Percentiles rank a stretch among this genome's conserved stretches.
Conservation (phyloP, 2,888 invertebrate genomes). For the Rhodophaea formosa region DNA sequence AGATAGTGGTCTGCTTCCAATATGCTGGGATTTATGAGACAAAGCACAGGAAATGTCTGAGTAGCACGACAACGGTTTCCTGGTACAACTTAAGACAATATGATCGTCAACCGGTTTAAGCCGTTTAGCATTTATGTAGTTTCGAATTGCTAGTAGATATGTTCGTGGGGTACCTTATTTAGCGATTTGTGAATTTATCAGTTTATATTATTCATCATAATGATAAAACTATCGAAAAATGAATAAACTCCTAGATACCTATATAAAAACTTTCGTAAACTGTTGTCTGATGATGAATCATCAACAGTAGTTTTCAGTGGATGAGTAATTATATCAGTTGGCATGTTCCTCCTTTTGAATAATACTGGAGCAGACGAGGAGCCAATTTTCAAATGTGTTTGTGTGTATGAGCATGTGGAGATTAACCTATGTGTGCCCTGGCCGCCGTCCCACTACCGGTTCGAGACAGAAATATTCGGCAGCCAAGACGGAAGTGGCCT, state of each 20-base stretch:
- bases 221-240: no score
- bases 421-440: conserved; percentile 66
- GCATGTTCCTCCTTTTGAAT: conserved; percentile 35
- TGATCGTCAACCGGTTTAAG: conserved; percentile 72
- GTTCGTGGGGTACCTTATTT: conserved; percentile 34
- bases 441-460: conserved; percentile 80
- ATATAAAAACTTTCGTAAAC: not conserved
- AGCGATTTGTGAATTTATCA: not conserved
- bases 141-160: conserved; percentile 45
- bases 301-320: conserved; percentile 24
- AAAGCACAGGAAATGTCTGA: conserved; percentile 75
- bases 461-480: conserved; percentile 81
- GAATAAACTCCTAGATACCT: no score
- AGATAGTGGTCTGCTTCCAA: conserved; percentile 41
- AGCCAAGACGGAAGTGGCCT: conserved; percentile 82
- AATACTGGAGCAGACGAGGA: conserved; percentile 36
- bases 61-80: conserved; percentile 69
- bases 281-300: conserved; percentile 25
- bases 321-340: conserved; percentile 29
- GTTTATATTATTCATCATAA: no score
- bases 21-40: conserved; percentile 52
- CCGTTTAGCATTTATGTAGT: conserved; percentile 63
- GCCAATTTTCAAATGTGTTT: conserved; percentile 42
- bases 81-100: conserved; percentile 76
- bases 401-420: conserved; percentile 46